Percentiles rank a stretch among this genome's conserved stretches.
phyloP scores from a whole-genome alignment of 2,797 vertebrate genomes.

The Acanthurus leucopareius region DNA sequence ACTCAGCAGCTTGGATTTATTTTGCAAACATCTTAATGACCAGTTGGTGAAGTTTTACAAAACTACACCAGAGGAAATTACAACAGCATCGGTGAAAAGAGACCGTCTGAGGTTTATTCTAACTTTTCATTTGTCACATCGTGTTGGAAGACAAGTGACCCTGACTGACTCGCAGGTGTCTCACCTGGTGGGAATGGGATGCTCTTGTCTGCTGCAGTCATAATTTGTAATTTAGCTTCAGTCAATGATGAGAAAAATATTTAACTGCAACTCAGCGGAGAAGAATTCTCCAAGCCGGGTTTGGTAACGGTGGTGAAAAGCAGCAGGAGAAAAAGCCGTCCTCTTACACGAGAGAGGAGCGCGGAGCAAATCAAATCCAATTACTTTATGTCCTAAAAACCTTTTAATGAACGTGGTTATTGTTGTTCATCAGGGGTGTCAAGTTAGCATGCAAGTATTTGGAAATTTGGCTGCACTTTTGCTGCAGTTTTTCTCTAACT shows the following conservation, averaged over 20 bases:
- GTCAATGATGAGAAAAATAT: not conserved
- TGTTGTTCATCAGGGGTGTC: no score
- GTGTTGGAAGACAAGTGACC: constrained; percentile 16
- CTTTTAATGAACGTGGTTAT: no score
- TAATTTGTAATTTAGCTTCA: not conserved
- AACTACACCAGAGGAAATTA: not conserved
- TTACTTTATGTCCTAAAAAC: no score
- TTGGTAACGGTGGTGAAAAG: no score
- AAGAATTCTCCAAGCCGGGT: no score
- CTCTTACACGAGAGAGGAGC: no score
- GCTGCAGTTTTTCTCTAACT: no score
- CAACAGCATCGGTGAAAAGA: not conserved
- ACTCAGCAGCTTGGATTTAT: not conserved
- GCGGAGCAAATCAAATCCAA: no score
- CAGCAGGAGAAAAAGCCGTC: no score
- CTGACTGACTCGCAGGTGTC: constrained; percentile 31
- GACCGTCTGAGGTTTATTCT: not conserved
- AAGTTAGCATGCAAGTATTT: no score
- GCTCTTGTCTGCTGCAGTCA: not conserved
- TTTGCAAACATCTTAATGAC: not conserved
- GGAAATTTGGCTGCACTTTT: no score
- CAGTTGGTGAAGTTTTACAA: not conserved
- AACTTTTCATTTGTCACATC: constrained; percentile 9
- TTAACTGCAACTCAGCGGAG: no score
- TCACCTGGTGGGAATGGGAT: constrained; percentile 2